phyloP scores from a whole-genome alignment of 2,113 vertebrate genomes.

The Lophura nycthemera region DNA sequence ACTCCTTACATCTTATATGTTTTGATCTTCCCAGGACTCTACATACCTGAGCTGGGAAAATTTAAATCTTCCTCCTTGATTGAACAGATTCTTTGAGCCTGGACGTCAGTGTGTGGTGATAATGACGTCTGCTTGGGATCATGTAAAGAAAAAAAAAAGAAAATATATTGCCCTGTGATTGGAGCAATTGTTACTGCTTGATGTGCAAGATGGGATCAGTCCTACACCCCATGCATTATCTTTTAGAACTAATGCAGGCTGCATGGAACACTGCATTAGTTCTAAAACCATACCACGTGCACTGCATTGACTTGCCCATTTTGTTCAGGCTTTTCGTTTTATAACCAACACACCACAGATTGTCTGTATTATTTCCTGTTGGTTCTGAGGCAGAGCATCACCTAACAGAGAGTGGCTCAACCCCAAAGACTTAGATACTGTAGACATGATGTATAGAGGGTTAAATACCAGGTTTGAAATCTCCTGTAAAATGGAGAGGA shows the following conservation, averaged over 20 bases:
- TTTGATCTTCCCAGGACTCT: neutral
- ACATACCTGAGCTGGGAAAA: neutral
- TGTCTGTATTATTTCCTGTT: neutral
- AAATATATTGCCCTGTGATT: neutral
- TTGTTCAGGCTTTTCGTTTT: neutral
- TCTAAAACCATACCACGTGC: neutral
- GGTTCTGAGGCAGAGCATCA: neutral
- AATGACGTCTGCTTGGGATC: neutral
- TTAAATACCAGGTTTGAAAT: neutral
- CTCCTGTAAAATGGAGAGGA: neutral
- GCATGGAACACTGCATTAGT: neutral
- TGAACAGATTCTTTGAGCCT: neutral
- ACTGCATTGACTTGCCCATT: neutral
- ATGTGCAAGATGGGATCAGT: neutral
- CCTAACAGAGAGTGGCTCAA: neutral
- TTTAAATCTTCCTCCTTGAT: neutral
- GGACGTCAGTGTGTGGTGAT: fast-evolving
- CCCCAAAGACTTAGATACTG: neutral
- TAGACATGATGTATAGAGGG: neutral
- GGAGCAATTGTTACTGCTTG: neutral
- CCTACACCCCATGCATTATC: neutral
- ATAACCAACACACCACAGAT: neutral
- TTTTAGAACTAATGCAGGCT: neutral
- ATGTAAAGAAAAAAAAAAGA: fast-evolving
- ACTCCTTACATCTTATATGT: neutral